Base-by-base conservation (phyloP, 1,140 invertebrate genomes). In the Lepidostoma basale region DNA sequence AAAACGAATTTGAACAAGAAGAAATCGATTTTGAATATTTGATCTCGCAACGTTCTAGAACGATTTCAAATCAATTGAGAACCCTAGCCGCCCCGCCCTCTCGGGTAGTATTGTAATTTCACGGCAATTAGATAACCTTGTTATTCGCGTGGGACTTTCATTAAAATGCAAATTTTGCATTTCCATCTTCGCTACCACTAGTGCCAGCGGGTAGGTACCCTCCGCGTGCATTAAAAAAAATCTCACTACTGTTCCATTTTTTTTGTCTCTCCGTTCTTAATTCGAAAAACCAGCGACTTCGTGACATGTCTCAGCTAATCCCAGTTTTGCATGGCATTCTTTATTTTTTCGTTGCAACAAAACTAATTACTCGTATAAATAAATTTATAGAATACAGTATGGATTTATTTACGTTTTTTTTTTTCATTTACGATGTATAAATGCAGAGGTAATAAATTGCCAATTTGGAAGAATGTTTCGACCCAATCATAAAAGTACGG, bases 161-260 rank as follows among this genome's bases (percentile, higher is more conserved):
- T 73, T 73, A 73, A 73, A 73, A 73, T 73, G 71, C 60, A 73
- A 73, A 73, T 73, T 73, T 73, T 67, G 67, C 62, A 73, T 70
- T 69, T 69, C 60, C 22, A 42, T 65, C 56, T 40, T 40, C 44
- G 14, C 62, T 62, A 18, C 39, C 20, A 9, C 10, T 36, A 10
- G 22, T 49, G 33, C 33, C n/a, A 22, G 44, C 14, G 44, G 9
- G 54, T 18, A 3, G n/a, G 28, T 33, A 58, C 26, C 22, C 9
- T 40, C 33, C 12, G 22, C 22, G 23, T 44, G 40, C 16, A 30
- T 30, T 56, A n/a, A n/a, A n/a, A n/a, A n/a, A n/a, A n/a, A 18
- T 56, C 9, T 6, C 28, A 16, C 52, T 56, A 30, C 28, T 20
- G 26, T 30, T 56, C 4, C 28, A 6, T 20, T 23, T 56, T 33